Evolutionary conservation across 2,113 vertebrate genomes (phyloP).

Genomic region (Elaphurus davidianus): DNA sequence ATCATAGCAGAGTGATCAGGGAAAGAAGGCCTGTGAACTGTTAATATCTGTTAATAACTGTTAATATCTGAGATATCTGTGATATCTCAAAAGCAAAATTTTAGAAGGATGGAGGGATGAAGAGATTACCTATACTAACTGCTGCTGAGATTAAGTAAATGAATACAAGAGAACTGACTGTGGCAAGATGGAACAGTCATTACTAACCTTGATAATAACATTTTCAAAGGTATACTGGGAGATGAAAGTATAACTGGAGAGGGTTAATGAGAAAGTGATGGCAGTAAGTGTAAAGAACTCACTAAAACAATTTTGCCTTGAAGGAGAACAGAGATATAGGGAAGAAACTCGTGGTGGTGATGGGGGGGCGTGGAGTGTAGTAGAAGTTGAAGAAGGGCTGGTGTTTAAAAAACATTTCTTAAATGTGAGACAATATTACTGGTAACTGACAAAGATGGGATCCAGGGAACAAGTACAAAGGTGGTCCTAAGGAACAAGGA

Average conservation of each 20-base stretch:
- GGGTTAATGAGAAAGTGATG: neutral
- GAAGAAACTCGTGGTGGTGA: neutral
- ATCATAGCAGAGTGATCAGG: neutral
- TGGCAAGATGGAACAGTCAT: neutral
- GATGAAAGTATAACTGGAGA: neutral
- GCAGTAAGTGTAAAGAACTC: neutral
- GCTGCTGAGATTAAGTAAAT: neutral
- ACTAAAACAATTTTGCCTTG: neutral
- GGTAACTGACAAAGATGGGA: neutral
- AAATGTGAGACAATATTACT: neutral
- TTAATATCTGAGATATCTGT: neutral
- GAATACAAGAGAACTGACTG: neutral
- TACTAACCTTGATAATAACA: neutral
- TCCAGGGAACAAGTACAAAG: neutral
- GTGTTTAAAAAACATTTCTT: neutral
- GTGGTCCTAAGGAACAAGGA: neutral
- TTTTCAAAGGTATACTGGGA: neutral
- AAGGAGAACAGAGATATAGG: neutral
- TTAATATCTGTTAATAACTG: neutral
- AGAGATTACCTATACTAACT: neutral
- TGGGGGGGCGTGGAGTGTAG: fast-evolving
- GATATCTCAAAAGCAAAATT: neutral
- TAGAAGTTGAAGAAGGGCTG: neutral
- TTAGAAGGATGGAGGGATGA: neutral
- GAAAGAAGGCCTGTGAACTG: neutral